Percentiles rank a stretch among this genome's conserved stretches.
Evolutionary conservation across 2,797 vertebrate genomes (phyloP).

Genomic region (Sebastes paucispinis): DNA sequence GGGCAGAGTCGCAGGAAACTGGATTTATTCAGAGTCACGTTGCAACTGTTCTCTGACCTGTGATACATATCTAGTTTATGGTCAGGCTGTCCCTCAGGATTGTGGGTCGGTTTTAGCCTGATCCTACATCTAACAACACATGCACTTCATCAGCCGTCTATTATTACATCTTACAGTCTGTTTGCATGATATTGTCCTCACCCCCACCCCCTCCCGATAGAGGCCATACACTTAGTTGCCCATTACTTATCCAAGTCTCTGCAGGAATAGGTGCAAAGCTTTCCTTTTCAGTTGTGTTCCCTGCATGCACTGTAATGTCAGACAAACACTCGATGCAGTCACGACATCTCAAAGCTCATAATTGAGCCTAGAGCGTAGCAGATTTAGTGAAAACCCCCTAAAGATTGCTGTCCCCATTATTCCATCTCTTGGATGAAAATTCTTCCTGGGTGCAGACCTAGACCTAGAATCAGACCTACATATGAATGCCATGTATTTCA

Average conservation of each 20-base stretch:
- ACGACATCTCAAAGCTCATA: constrained; percentile 32
- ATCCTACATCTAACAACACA: constrained; percentile 16
- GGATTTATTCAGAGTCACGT: constrained; percentile 28
- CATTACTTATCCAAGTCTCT: constrained; percentile 15
- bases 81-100: constrained; percentile 60
- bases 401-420: constrained; percentile 61
- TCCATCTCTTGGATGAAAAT: constrained; percentile 45
- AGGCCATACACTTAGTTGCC: constrained; percentile 23
- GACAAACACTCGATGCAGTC: constrained; percentile 27
- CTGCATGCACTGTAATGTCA: constrained; percentile 64
- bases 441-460: constrained; percentile 41
- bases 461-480: constrained; percentile 66
- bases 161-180: constrained; percentile 12
- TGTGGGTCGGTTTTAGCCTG: constrained; percentile 34
- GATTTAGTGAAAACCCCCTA: constrained; percentile 46
- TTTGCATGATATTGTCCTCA: constrained; percentile 46
- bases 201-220: not conserved
- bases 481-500: constrained; percentile 57
- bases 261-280: constrained; percentile 39
- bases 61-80: constrained; percentile 18
- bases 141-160: constrained; percentile 39
- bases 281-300: constrained; percentile 41
- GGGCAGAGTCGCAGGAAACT: constrained; percentile 10
- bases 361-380: constrained; percentile 36
- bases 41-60: constrained; percentile 34